phyloP scores from a whole-genome alignment of 53 echinoderm and acorn worm species.

The Temnopleurus reevesii region DNA sequence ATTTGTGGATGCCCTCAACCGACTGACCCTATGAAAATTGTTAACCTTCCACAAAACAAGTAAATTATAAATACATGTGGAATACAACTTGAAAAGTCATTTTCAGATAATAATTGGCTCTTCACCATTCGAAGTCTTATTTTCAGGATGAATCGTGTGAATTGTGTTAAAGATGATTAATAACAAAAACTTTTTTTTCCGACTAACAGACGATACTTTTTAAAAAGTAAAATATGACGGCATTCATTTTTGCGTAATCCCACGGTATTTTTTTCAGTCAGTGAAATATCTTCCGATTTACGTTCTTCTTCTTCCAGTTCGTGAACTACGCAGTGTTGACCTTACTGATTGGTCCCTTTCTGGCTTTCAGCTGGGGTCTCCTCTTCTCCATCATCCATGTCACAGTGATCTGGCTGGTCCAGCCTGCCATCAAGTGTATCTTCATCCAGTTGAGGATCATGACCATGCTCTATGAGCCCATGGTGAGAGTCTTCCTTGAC shows the following conservation, averaged over 20 bases:
- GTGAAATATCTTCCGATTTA: neutral
- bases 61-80: too few species aligned
- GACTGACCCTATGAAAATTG: too few species aligned
- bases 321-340: neutral
- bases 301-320: neutral
- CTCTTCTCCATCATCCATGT: neutral
- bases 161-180: neutral
- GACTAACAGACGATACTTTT: neutral
- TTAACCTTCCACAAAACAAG: too few species aligned
- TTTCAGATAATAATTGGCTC: too few species aligned
- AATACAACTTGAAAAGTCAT: too few species aligned
- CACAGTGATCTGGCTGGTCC: neutral
- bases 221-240: neutral
- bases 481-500: neutral
- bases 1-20: too few species aligned
- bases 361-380: conserved; percentile 5
- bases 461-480: neutral
- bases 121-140: too few species aligned
- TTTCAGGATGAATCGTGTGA: too few species aligned
- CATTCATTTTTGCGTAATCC: neutral
- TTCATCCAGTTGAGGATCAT: neutral
- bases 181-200: neutral
- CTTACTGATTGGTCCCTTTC: neutral
- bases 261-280: neutral
- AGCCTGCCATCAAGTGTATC: neutral